Percentiles rank a stretch among this genome's conserved stretches.
Evolutionary conservation across 2,888 invertebrate species (phyloP).

Genomic region (Crepidodera aurea): DNA sequence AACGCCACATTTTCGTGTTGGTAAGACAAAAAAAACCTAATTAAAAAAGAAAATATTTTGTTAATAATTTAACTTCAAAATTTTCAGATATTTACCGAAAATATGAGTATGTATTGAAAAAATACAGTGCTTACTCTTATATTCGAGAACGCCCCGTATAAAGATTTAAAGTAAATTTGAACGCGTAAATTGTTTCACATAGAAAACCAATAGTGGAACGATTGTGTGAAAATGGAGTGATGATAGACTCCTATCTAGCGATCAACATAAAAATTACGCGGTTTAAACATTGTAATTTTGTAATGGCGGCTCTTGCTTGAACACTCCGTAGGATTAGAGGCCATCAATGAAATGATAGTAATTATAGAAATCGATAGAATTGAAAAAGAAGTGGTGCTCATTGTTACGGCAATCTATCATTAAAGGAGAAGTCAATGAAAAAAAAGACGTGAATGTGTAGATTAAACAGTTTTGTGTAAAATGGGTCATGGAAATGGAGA

Average conservation of each 20-base stretch:
- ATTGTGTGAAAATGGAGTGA: slow-evolving; percentile 30
- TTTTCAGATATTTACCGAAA: no score
- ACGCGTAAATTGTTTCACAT: neutral
- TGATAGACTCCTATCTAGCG: slow-evolving; percentile 23
- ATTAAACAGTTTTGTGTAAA: no score
- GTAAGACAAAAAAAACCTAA: no score
- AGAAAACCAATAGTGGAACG: slow-evolving; percentile 1
- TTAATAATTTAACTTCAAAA: no score
- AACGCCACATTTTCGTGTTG: no score
- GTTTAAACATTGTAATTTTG: slow-evolving; percentile 32
- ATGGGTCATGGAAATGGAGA: no score
- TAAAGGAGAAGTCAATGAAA: no score
- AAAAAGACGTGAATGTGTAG: no score
- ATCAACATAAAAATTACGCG: slow-evolving; percentile 27
- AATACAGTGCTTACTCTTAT: no score
- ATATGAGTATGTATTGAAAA: no score
- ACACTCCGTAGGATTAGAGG: slow-evolving; percentile 1
- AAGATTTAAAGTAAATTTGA: neutral
- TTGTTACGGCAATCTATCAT: neutral
- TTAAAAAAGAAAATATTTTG: no score
- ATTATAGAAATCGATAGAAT: slow-evolving; percentile 15
- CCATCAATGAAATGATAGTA: slow-evolving; percentile 8
- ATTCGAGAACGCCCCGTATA: no score
- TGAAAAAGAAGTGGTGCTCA: neutral
- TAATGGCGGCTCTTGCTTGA: slow-evolving; percentile 18